Evolutionary conservation across 1,140 invertebrate genomes (phyloP).

Genomic region (Drosophila neocordata): DNA sequence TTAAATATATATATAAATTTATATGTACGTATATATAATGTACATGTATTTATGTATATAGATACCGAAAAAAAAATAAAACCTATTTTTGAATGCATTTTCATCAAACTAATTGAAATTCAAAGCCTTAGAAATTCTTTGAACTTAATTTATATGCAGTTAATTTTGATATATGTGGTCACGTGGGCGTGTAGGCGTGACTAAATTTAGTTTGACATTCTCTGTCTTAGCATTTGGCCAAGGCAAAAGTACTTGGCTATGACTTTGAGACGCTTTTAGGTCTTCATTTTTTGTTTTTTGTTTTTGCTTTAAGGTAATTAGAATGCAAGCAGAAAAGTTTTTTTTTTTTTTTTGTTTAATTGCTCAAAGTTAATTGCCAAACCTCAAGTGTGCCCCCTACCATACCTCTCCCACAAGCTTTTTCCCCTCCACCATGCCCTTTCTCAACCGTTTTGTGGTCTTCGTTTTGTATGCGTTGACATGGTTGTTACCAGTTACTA

Average conservation of each 20-base stretch:
- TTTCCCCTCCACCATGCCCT: not conserved
- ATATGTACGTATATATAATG: not conserved
- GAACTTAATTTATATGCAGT: conserved; percentile 5
- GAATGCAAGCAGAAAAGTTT: conserved; percentile 49
- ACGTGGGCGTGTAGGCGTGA: conserved; percentile 8
- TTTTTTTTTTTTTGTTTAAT: conserved; percentile 36
- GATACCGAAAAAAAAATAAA: not conserved
- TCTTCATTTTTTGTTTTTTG: too few species aligned
- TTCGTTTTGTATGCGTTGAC: conserved; percentile 19
- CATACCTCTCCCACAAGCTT: not conserved
- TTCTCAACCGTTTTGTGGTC: conserved; percentile 21
- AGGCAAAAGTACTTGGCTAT: conserved; percentile 39
- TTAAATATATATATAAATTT: too few species aligned
- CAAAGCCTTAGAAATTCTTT: conserved; percentile 17
- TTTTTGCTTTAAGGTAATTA: conserved; percentile 51
- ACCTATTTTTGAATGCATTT: conserved; percentile 9
- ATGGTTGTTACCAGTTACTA: conserved; percentile 7
- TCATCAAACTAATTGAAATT: conserved; percentile 15
- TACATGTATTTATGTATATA: not conserved
- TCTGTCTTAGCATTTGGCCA: conserved; percentile 9
- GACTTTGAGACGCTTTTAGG: conserved; percentile 38
- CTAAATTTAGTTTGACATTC: conserved; percentile 21
- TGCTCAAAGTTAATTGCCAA: conserved; percentile 45
- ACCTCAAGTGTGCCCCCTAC: not conserved
- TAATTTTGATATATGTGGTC: conserved; percentile 17